These are phyloP conservation scores for Ophion obscuratus DNA, from an alignment of 2,888 invertebrate species.

Conservation along the genomic window DNA sequence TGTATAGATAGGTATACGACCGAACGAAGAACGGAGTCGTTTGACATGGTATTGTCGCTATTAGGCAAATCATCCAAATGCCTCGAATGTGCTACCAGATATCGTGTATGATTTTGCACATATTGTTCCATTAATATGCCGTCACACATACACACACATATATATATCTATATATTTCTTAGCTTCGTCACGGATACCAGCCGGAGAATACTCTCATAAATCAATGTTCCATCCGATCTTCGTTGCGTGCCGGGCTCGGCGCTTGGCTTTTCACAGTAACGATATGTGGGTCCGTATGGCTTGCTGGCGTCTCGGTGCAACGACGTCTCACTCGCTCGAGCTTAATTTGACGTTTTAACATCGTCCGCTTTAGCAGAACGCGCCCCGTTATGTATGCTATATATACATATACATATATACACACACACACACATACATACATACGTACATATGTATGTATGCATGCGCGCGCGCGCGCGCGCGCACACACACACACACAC, in stretches of 20 bases:
- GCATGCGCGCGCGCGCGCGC: neutral
- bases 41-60: slow-evolving; percentile 68
- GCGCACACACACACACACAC: neutral
- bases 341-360: slow-evolving; percentile 68
- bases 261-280: slow-evolving; percentile 45
- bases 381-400: slow-evolving; percentile 13
- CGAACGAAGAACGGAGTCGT: neutral
- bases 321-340: slow-evolving; percentile 62
- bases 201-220: slow-evolving; percentile 71
- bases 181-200: slow-evolving; percentile 33
- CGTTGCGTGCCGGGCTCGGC: slow-evolving; percentile 48
- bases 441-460: neutral
- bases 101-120: slow-evolving; percentile 31
- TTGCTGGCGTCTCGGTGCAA: slow-evolving; percentile 33
- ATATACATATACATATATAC: neutral
- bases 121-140: slow-evolving; percentile 57
- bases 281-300: slow-evolving; percentile 22
- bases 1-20: neutral
- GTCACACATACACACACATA: slow-evolving; percentile 3
- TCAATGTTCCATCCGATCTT: slow-evolving; percentile 76
- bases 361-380: slow-evolving; percentile 63
- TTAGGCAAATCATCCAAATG: slow-evolving; percentile 68
- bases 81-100: slow-evolving; percentile 28
- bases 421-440: too few species aligned
- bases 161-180: too few species aligned